phyloP scores from a whole-genome alignment of 2,113 vertebrate genomes.

The Petromus typicus region DNA sequence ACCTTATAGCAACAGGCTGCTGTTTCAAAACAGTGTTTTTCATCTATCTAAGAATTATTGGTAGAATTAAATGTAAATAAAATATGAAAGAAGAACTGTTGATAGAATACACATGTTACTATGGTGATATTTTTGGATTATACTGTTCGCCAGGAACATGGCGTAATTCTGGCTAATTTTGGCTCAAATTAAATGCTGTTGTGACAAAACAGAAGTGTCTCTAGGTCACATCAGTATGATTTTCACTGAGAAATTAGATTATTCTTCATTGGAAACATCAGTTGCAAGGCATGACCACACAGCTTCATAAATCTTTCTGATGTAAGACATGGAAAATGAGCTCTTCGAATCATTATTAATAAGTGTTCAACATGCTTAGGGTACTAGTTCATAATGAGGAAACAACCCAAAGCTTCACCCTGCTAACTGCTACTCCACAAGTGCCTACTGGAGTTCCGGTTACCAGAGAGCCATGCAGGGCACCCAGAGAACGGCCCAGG shows the following conservation, averaged over 20 bases:
- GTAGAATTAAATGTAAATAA: constrained; percentile 60
- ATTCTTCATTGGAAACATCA: constrained; percentile 79
- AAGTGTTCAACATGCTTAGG: constrained; percentile 40
- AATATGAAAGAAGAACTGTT: constrained; percentile 74
- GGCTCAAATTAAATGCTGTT: constrained; percentile 76
- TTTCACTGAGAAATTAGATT: constrained; percentile 81
- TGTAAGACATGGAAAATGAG: constrained; percentile 74
- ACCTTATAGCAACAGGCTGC: constrained; percentile 28
- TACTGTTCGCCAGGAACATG: constrained; percentile 74
- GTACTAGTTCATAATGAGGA: constrained; percentile 47
- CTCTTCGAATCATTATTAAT: constrained; percentile 65
- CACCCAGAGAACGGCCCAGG: not conserved
- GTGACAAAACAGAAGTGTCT: constrained; percentile 81
- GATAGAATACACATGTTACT: constrained; percentile 79
- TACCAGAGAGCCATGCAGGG: accelerated
- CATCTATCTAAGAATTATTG: constrained; percentile 60
- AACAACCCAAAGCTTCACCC: constrained; percentile 7
- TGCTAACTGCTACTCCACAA: not conserved
- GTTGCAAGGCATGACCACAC: constrained; percentile 73
- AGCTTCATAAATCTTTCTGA: constrained; percentile 80
- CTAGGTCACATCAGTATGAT: constrained; percentile 78
- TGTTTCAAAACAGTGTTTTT: constrained; percentile 24
- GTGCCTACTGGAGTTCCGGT: not conserved
- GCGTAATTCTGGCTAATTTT: constrained; percentile 82
- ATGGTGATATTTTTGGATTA: constrained; percentile 78